phyloP scores from a whole-genome alignment of 2,888 invertebrate species.

The Phyllotreta cruciferae region DNA sequence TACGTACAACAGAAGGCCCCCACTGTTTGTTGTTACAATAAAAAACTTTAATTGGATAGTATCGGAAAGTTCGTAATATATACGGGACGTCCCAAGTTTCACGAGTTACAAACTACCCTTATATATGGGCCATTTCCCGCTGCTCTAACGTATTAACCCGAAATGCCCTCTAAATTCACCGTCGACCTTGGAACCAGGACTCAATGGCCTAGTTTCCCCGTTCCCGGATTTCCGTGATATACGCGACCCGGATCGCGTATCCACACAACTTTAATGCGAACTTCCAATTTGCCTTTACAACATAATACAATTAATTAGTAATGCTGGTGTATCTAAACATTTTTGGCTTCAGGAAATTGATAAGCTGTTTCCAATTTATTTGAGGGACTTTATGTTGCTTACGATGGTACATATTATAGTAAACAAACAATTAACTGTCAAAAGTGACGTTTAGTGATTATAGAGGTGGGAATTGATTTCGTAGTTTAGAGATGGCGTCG shows the following conservation, averaged over 20 bases:
- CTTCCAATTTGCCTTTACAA: too few species aligned
- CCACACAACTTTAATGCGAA: not conserved
- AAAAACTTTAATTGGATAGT: not conserved
- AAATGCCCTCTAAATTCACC: not conserved
- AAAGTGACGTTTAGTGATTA: too few species aligned
- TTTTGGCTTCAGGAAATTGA: too few species aligned
- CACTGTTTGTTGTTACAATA: not conserved
- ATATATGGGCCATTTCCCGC: not conserved
- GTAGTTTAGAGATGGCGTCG: too few species aligned
- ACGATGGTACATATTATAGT: too few species aligned
- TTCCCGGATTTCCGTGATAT: conserved; percentile 16
- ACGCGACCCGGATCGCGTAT: conserved; percentile 12
- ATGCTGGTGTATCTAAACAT: too few species aligned
- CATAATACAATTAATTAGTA: too few species aligned
- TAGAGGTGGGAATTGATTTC: too few species aligned
- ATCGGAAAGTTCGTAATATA: not conserved
- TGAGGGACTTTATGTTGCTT: too few species aligned
- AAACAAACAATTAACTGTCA: too few species aligned
- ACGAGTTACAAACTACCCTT: not conserved
- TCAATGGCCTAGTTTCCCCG: conserved; percentile 20
- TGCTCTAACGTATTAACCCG: not conserved
- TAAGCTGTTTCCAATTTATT: too few species aligned
- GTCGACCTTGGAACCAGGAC: conserved; percentile 14
- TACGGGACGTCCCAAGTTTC: not conserved
- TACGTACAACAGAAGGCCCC: conserved; percentile 22